phyloP scores from a whole-genome alignment of 2,797 vertebrate species.

The Tapera naevia region DNA sequence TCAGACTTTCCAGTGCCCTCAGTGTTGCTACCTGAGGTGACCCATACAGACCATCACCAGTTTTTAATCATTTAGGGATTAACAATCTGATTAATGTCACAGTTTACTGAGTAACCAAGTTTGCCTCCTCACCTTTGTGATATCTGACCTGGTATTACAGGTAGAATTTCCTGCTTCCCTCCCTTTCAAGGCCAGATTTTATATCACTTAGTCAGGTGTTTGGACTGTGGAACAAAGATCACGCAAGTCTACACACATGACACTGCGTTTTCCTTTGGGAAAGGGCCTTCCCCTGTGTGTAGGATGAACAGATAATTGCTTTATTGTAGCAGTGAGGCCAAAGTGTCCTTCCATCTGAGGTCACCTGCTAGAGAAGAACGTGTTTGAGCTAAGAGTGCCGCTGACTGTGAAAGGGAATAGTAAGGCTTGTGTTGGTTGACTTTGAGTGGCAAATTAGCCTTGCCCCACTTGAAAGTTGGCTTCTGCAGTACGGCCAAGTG shows the following conservation, averaged over 20 bases:
- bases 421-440: not conserved
- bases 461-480: not conserved
- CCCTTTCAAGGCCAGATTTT: not conserved
- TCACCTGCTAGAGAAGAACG: not conserved
- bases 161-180: constrained; percentile 22
- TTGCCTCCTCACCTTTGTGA: not conserved
- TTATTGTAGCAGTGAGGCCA: not conserved
- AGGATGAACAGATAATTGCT: not conserved
- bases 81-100: not conserved
- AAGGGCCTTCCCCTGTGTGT: not conserved
- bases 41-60: not conserved
- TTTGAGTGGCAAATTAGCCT: not conserved
- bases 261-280: not conserved
- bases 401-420: not conserved
- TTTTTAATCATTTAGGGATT: not conserved
- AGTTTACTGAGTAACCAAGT: not conserved
- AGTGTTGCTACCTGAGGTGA: not conserved
- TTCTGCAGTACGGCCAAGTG: not conserved
- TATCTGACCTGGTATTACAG: not conserved
- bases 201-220: constrained; percentile 2
- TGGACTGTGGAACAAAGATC: not conserved
- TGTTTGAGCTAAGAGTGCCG: not conserved
- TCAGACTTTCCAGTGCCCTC: not conserved
- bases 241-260: not conserved
- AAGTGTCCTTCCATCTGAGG: not conserved